Conservation (phyloP, 1,140 invertebrate species). For the Melanaphis sacchari region DNA sequence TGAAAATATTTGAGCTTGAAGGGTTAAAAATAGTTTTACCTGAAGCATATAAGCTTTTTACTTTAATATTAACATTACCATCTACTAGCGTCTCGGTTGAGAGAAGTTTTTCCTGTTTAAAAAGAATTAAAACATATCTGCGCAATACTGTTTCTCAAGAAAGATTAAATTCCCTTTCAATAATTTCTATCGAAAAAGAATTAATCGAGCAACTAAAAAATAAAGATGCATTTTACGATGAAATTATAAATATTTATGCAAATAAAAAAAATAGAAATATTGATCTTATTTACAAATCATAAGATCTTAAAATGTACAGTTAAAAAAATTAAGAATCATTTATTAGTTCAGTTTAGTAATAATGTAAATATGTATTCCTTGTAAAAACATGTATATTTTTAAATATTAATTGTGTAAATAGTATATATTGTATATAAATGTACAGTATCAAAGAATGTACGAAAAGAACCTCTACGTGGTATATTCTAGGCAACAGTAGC, state of each 20-base stretch:
- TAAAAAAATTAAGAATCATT: neutral
- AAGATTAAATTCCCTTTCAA: neutral
- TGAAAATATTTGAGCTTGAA: neutral
- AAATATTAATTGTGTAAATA: no score
- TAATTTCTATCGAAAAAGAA: constrained; percentile 36
- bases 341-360: no score
- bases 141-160: neutral
- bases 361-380: no score
- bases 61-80: constrained; percentile 10
- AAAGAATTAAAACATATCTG: neutral
- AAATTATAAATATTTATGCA: constrained; percentile 32
- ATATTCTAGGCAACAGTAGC: no score
- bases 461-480: no score
- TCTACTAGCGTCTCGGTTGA: neutral
- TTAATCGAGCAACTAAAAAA: constrained; percentile 7
- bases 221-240: neutral
- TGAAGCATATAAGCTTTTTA: constrained; percentile 34
- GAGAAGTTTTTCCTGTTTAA: constrained; percentile 31
- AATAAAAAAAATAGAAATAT: constrained; percentile 35
- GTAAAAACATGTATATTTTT: no score
- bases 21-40: neutral
- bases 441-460: no score
- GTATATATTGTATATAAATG: no score
- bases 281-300: constrained; percentile 26
- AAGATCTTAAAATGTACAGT: neutral